Base-by-base conservation (phyloP, 2,888 invertebrate species). In the Horisme vitalbata region DNA sequence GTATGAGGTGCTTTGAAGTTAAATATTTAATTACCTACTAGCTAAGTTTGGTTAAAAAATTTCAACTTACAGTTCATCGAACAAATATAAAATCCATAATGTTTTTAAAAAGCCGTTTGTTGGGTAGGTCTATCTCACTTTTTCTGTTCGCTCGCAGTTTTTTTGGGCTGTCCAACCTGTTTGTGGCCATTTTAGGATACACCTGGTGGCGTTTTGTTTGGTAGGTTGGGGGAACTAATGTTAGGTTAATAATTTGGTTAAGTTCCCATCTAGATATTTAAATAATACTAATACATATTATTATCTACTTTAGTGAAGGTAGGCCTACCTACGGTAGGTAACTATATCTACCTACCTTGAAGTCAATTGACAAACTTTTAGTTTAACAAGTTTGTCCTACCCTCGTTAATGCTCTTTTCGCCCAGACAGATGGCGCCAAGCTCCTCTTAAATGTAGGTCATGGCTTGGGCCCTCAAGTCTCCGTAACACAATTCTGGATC, bases 401-500 rank as follows among this genome's bases (percentile, higher is more conserved):
- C 39, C 53, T 39, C 35, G 30, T 41, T 10, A 24, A 14, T 30
- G 14, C 24, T 38, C 12, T 9, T 23, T n/a, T 5, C 14, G 13
- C 28, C 13, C 28, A 30, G 21, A 28, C 2, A 2, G n/a, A 14
- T 43, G 55, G 52, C 47, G 53, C 53, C 58, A 46, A 38, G 41
- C 44, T 15, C 26, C 31, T 65, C 59, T 33, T 30, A 35, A 65
- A 85, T 75, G 61, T 87, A 80, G 87, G 87, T 86, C 87, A 87
- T 49, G 85, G 83, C 68, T 73, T 64, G 75, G 79, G 67, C 46
- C 82, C 84, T 79, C n/a, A n/a, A n/a, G n/a, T n/a, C n/a, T n/a
- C n/a, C 72, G 72, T 79, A 71, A 79, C 76, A 71, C 65, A 61
- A 74, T 68, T 77, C 79, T 82, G 83, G 79, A 79, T 68, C 79